Conservation (phyloP, 2,888 invertebrate species). For the Tinea semifulvella region DNA sequence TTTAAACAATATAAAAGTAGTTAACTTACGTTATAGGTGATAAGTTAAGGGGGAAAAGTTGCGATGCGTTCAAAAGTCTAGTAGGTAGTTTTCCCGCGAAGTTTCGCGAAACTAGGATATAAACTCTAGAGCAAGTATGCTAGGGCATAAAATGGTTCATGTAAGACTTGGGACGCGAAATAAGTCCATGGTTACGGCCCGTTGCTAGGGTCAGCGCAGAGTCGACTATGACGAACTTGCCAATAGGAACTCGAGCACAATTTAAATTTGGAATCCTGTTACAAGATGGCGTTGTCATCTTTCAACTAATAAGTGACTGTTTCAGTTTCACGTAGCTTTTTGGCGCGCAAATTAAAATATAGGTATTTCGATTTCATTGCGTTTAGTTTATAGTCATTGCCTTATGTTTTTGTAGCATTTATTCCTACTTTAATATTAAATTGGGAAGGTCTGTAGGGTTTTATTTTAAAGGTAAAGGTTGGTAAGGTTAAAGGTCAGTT, state of each 20-base stretch:
- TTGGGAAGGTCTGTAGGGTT: background rate
- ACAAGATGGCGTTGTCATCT: constrained; percentile 12
- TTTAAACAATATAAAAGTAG: too few species aligned
- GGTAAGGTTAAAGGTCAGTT: too few species aligned
- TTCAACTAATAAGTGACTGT: too few species aligned
- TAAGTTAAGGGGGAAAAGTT: background rate
- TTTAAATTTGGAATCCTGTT: constrained; percentile 14
- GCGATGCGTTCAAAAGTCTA: constrained; percentile 9
- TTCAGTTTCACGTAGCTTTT: too few species aligned
- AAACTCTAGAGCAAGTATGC: constrained; percentile 7
- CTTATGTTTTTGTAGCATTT: too few species aligned
- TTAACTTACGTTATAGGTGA: background rate
- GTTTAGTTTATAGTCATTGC: too few species aligned
- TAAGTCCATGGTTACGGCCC: constrained; percentile 49
- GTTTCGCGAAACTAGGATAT: background rate
- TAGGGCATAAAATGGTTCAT: constrained; percentile 9
- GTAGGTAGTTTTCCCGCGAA: constrained; percentile 1
- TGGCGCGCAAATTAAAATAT: too few species aligned
- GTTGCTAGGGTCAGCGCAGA: constrained; percentile 39
- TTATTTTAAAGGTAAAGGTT: background rate
- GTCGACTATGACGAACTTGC: constrained; percentile 9
- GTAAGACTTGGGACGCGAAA: constrained; percentile 31
- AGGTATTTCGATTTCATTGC: too few species aligned
- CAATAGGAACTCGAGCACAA: background rate
- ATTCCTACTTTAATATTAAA: background rate